Evolutionary conservation across 2,797 vertebrate genomes (phyloP), one percentile per base, ranked within the genome.

Genomic region (Rhadinocentrus ornatus): DNA sequence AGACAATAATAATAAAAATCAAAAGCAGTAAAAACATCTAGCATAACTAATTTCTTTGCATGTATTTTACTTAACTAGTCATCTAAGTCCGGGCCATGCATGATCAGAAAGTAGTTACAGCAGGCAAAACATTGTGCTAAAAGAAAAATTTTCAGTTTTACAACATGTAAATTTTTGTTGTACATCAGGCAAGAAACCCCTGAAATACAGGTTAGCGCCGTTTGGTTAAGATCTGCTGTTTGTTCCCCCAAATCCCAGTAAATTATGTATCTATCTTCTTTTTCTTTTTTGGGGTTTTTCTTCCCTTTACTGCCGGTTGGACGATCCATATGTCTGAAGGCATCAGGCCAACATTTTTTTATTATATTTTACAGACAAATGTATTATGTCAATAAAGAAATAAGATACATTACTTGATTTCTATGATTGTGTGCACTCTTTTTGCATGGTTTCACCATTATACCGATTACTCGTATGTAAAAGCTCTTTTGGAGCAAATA

Each of bases 291-390:
- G n/a, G n/a, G n/a, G 1, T 18, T 44, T 20, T n/a, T 16, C 39
- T 39, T 15, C 34, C 8, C 6, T 20, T 44, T 44, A 63, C 7
- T 10, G 11, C 18, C 34, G 13, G 10, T 46, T 27, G 0, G 29
- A 34, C 39, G 46, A 5, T 10, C 4, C 35, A 44, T 44, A 16
- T 44, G 18, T 44, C 18, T 18, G 37, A 39, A 39, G 13, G 2
- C 37, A 15, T 39, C 37, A 39, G 2, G 10, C 37, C 3, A 20
- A 20, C 41, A 44, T 44, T 7, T 44, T n/a, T 15, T 15, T 4
- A 39, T 20, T 16, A 63, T 15, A 35, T 46, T 57, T 66, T 53
- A 34, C 39, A 53, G 15, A 70, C 53, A 50, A 41, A 63, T n/a
- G 0, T 56, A 59, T 41, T 10, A 34, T 4, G 39, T 41, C 18